Conservation (phyloP, 2,888 invertebrate genomes). For the Perdita meconis region DNA sequence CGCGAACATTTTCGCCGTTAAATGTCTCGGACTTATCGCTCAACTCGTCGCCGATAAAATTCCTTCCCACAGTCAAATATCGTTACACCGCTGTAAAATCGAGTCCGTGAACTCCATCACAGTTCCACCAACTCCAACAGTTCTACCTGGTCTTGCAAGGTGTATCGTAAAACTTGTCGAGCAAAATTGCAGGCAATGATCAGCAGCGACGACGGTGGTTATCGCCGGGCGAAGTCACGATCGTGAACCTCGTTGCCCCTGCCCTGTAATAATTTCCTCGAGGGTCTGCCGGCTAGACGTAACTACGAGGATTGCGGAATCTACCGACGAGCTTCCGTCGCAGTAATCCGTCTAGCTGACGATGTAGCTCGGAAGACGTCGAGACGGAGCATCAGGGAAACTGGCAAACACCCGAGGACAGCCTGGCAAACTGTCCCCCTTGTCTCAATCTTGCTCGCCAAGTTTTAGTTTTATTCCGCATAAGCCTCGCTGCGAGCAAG, state of each 20-base stretch:
- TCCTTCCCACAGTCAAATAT: too few relatives aligned
- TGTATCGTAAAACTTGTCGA: conserved; percentile 10
- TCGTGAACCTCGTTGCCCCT: conserved; percentile 39
- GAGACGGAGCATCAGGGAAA: conserved; percentile 31
- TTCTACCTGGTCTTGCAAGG: too few relatives aligned
- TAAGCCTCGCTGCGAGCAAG: neutral
- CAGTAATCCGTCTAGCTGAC: conserved; percentile 59
- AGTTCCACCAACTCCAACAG: too few relatives aligned
- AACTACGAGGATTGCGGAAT: conserved; percentile 39
- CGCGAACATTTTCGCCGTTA: too few relatives aligned
- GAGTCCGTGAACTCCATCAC: neutral
- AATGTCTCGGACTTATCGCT: too few relatives aligned
- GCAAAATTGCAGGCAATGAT: conserved; percentile 17
- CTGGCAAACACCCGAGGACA: conserved; percentile 28
- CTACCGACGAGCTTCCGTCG: conserved; percentile 53
- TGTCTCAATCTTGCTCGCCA: conserved; percentile 18
- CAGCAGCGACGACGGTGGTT: conserved; percentile 41
- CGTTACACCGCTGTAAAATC: neutral
- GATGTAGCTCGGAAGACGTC: conserved; percentile 47
- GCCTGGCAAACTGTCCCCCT: conserved; percentile 35
- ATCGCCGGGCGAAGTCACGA: conserved; percentile 35
- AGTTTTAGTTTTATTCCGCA: conserved; percentile 41
- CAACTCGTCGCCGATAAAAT: too few relatives aligned
- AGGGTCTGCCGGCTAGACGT: conserved; percentile 40
- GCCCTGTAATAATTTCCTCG: conserved; percentile 64